Base-by-base conservation (phyloP, 2,797 vertebrate genomes). In the Muscicapa striata region DNA sequence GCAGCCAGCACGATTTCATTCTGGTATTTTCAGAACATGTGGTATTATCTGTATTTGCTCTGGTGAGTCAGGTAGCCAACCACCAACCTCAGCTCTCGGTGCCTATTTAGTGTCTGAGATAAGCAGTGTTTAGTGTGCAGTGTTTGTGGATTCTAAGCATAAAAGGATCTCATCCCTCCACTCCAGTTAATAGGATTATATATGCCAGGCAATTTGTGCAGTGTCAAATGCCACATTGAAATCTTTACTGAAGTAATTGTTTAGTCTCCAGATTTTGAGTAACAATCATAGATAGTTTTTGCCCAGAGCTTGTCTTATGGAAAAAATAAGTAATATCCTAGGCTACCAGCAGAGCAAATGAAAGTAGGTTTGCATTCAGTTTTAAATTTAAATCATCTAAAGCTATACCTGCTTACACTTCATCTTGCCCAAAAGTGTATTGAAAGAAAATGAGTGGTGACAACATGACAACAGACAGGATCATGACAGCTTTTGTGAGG, bases 111-210 rank as follows among this genome's bases (percentile, higher is more conserved):
- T 88, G 66, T 58, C 74, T 21, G 48, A 84, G 83, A 94, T 87
- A 93, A 95, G 77, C 21, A 1, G 30, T 49, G 34, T 90, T 94
- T 94, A 87, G 45, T 49, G 41, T 30, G 29, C 83, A 84, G 30
- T 11, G 7, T 93, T 89, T 95, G 84, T 93, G 95, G 77, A 84
- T 87, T 89, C 59, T 70, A 76, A 90, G 77, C 61, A 74, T 93
- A 76, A 91, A 95, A 92, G 63, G 41, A 95, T 89, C 57, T 79
- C 83, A 88, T 93, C 63, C 89, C 58, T 69, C 66, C 52, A 45
- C 84, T 90, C 68, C 61, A 51, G 21, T 76, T 94, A 93, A 84
- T 70, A 93, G 78, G 67, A 94, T 96, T 94, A 96, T 59, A 74
- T 40, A 87, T 29, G 30, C 74, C 61, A 62, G 62, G 83, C 76